Conservation (phyloP, 2,113 vertebrate species). For the Hydrochoerus hydrochaeris region DNA sequence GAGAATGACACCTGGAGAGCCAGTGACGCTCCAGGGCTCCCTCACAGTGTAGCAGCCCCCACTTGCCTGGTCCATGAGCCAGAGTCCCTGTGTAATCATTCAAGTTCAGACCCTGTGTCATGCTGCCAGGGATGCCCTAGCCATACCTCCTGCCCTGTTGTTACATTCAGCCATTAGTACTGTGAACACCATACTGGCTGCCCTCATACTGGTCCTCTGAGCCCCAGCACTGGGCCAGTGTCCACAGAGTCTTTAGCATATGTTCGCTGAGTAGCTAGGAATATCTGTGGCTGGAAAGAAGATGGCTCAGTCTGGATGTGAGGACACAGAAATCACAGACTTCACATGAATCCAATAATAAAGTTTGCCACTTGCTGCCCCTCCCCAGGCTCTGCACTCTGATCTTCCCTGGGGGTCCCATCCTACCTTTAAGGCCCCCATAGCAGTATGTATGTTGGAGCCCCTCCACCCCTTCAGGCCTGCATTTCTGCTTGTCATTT, state of each 20-base stretch:
- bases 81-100: background rate
- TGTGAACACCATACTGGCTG: background rate
- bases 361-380: background rate
- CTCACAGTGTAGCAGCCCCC: background rate
- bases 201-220: too few species aligned
- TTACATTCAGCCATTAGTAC: background rate
- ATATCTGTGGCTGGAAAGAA: background rate
- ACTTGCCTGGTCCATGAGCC: background rate
- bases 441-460: background rate
- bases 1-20: too few species aligned
- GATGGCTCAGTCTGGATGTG: background rate
- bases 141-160: background rate
- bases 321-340: background rate
- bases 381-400: background rate
- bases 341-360: background rate
- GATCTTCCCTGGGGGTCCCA: background rate
- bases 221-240: background rate
- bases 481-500: background rate
- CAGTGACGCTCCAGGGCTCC: background rate
- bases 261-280: background rate
- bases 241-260: background rate
- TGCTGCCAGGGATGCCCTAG: too few species aligned
- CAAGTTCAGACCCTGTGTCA: background rate
- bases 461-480: background rate
- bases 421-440: background rate